Evolutionary conservation across 2,888 invertebrate species (phyloP), one percentile per base, ranked within the genome.

Genomic region (Agrochola macilenta): DNA sequence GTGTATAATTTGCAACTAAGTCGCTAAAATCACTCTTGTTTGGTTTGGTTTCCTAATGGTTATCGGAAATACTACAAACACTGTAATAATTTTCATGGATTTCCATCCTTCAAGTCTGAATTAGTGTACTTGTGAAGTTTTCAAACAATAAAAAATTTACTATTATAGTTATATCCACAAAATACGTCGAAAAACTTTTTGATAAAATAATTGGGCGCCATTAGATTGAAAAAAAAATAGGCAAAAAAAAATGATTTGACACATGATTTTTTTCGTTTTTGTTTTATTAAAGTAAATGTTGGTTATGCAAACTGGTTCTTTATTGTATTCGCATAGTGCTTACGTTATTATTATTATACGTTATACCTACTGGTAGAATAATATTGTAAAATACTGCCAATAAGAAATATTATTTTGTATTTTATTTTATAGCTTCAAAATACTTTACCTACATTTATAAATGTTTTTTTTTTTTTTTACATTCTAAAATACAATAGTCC

Each of bases 191-290:
- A 35, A 75, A 75, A n/a, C 1, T 4, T 35, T 71, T 26, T 46
- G 14, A 43, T 52, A 54, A 76, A 61, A 76, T 76, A 52, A 54
- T 76, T 76, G 52, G 39, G 0, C 43, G 8, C n/a, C 30, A 30
- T 23, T 39, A 52, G 49, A 26, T 57, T n/a, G n/a, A n/a, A n/a
- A n/a, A n/a, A n/a, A 43, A n/a, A 35, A 17, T 58, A 30, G 8
- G 20, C 39, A 30, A 66, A 17, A 49, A 64, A 57, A 64, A 26
- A 76, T 8, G 39, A 61, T 39, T 26, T 54, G 20, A n/a, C 60
- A n/a, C 12, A 2, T 54, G 23, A 30, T 1, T 30, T 30, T 30
- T 30, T 30, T 17, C n/a, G n/a, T n/a, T 0, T 17, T 26, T 20
- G 4, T 64, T 64, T 76, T 23, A 14, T 26, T 9, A 23, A 69